phyloP scores from a whole-genome alignment of 2,888 invertebrate species.

The Chaetogeoica ovagalla region DNA sequence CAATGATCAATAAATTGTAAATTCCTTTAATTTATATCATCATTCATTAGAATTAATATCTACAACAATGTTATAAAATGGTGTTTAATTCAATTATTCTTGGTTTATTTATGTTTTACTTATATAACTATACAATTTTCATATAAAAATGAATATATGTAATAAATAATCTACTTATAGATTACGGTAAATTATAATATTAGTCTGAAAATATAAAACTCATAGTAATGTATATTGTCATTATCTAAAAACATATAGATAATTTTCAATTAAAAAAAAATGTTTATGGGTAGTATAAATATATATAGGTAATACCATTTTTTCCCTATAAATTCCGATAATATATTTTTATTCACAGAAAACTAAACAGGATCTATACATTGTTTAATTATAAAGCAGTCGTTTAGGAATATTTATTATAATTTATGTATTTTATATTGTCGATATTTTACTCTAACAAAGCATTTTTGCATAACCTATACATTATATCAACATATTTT shows the following conservation, averaged over 20 bases:
- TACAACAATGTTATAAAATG: neutral
- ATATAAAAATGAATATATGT: constrained; percentile 25
- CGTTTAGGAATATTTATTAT: constrained; percentile 14
- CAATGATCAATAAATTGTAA: neutral
- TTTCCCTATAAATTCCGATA: neutral
- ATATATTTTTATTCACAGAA: constrained; percentile 6
- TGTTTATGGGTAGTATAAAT: neutral
- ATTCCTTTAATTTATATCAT: neutral
- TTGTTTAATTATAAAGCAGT: constrained; percentile 16
- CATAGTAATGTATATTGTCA: constrained; percentile 9
- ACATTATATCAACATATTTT: neutral
- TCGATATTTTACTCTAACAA: constrained; percentile 27
- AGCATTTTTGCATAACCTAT: constrained; percentile 21
- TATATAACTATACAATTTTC: constrained; percentile 34
- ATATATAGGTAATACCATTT: constrained; percentile 9
- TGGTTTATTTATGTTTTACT: neutral
- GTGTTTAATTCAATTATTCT: neutral
- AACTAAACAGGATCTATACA: constrained; percentile 3
- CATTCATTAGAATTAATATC: neutral
- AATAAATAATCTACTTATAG: constrained; percentile 6
- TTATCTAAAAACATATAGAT: neutral
- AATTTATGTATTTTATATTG: constrained; percentile 8
- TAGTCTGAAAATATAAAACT: neutral
- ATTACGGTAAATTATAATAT: neutral
- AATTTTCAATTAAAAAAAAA: neutral